Percentiles rank a stretch among this genome's conserved stretches.
Conservation (phyloP, 1,140 invertebrate species). For the Trypoxylus dichotomus region DNA sequence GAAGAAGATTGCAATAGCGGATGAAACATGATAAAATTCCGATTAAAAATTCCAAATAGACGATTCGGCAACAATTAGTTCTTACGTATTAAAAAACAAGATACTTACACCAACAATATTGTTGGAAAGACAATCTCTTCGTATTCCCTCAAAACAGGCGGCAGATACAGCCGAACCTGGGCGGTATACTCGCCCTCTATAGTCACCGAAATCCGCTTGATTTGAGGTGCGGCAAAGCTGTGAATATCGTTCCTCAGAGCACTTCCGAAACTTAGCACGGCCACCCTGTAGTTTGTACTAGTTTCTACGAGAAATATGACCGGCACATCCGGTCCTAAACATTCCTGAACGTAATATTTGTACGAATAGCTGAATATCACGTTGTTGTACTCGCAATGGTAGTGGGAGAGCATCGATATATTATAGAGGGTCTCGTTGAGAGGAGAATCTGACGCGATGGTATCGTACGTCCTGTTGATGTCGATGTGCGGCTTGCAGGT, state of each 20-base stretch:
- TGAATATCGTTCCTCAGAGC: slow-evolving; percentile 44
- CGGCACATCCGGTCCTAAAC: slow-evolving; percentile 71
- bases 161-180: slow-evolving; percentile 69
- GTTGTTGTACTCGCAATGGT: slow-evolving; percentile 65
- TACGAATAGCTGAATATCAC: slow-evolving; percentile 66
- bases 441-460: neutral
- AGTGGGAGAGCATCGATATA: slow-evolving; percentile 53
- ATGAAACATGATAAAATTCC: slow-evolving; percentile 21
- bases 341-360: slow-evolving; percentile 65
- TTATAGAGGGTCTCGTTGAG: slow-evolving; percentile 47
- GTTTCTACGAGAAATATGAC: slow-evolving; percentile 63
- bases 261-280: slow-evolving; percentile 58
- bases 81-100: neutral
- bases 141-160: slow-evolving; percentile 75
- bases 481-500: slow-evolving; percentile 57
- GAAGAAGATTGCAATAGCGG: no score
- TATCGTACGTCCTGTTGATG: slow-evolving; percentile 45
- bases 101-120: slow-evolving; percentile 77
- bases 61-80: neutral
- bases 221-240: slow-evolving; percentile 45
- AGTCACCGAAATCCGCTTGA: slow-evolving; percentile 55
- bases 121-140: slow-evolving; percentile 81
- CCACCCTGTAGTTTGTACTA: slow-evolving; percentile 58
- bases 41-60: neutral
- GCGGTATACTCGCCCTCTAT: slow-evolving; percentile 58